Percentiles rank a stretch among this genome's conserved stretches.
Evolutionary conservation across 2,888 invertebrate genomes (phyloP).

Genomic region (Temnothorax ravouxi): DNA sequence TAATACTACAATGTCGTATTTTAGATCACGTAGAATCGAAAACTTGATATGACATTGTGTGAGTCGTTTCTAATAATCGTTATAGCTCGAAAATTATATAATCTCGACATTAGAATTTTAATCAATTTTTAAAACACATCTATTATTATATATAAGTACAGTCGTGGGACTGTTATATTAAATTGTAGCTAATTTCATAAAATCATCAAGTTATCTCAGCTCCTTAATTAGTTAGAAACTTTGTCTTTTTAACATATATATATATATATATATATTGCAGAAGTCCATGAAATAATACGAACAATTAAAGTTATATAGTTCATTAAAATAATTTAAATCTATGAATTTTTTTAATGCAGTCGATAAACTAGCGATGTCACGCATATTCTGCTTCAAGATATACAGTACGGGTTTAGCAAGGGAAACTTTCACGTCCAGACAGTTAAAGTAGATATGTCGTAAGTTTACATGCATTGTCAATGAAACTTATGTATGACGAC

Average conservation of each 20-base stretch:
- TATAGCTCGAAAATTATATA: too few relatives aligned
- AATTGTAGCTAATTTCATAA: too few relatives aligned
- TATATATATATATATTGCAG: background rate
- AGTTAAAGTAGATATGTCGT: slow-evolving; percentile 46
- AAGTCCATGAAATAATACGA: background rate
- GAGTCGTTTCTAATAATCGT: too few relatives aligned
- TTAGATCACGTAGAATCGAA: too few relatives aligned
- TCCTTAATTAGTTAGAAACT: too few relatives aligned
- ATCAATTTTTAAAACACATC: background rate
- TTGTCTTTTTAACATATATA: background rate
- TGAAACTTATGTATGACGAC: slow-evolving; percentile 39
- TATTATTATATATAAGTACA: background rate
- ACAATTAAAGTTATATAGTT: background rate
- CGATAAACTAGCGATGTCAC: background rate
- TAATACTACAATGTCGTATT: too few relatives aligned
- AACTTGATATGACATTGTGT: too few relatives aligned
- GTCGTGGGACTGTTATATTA: too few relatives aligned
- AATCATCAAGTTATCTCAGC: too few relatives aligned
- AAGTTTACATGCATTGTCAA: slow-evolving; percentile 45
- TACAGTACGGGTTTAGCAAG: slow-evolving; percentile 28
- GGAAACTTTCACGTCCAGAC: slow-evolving; percentile 27
- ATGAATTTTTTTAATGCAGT: slow-evolving; percentile 15
- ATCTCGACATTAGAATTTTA: background rate
- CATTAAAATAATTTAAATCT: background rate
- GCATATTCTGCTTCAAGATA: background rate